phyloP scores from a whole-genome alignment of 2,888 invertebrate genomes.

The Plusia festucae region DNA sequence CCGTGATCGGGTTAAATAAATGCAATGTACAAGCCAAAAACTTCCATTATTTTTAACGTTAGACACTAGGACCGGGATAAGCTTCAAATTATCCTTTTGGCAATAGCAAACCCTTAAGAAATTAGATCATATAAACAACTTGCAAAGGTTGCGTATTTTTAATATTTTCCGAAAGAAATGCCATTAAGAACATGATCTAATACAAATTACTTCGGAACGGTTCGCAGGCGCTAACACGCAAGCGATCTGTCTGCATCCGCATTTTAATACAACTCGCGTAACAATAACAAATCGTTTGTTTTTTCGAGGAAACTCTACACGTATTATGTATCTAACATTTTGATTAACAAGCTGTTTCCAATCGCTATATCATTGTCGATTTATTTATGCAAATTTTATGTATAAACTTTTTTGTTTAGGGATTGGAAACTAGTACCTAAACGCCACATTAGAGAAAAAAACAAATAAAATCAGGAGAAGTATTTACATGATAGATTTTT shows the following conservation, averaged over 20 bases:
- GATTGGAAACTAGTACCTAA: background rate
- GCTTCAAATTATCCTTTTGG: no score
- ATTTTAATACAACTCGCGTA: conserved; percentile 65
- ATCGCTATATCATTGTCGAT: conserved; percentile 25
- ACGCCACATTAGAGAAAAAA: no score
- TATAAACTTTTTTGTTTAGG: background rate
- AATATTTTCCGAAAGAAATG: conserved; percentile 35
- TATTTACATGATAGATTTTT: no score
- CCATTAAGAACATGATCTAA: conserved; percentile 52
- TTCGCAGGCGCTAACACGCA: conserved; percentile 47
- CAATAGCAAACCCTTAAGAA: no score
- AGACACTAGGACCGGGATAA: no score
- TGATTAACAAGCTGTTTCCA: conserved; percentile 33
- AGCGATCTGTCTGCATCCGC: conserved; percentile 63
- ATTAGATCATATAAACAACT: background rate
- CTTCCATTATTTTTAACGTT: no score
- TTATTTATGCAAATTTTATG: conserved; percentile 14
- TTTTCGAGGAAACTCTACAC: conserved; percentile 63
- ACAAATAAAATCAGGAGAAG: no score
- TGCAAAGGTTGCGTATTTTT: conserved; percentile 24
- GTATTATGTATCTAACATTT: conserved; percentile 18
- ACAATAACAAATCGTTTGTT: conserved; percentile 66
- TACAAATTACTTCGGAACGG: conserved; percentile 32
- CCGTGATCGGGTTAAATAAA: no score
- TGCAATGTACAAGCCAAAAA: no score